A percentile compares a stretch with the other conserved stretches of the same genome.
Conservation (phyloP, 2,113 vertebrate genomes). For the Camelus dromedarius region DNA sequence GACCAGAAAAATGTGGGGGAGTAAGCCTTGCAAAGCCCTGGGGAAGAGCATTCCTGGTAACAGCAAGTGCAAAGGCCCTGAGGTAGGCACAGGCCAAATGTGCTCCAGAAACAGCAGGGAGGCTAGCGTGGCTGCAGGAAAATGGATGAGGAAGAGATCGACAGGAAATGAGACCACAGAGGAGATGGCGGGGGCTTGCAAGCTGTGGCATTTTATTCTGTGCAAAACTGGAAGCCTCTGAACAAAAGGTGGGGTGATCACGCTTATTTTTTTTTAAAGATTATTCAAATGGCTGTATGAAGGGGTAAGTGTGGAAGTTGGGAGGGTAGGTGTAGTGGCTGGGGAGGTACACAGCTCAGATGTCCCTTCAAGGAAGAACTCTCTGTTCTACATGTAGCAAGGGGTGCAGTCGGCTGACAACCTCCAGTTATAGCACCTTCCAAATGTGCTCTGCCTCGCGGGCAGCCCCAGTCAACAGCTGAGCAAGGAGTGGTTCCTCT, state of each 20-base stretch:
- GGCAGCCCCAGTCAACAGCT: background rate
- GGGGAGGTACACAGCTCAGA: background rate
- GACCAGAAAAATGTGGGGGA: background rate
- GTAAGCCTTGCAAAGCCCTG: background rate
- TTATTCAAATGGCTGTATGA: background rate
- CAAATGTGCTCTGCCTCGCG: background rate
- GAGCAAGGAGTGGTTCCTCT: background rate
- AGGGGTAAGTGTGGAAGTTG: background rate
- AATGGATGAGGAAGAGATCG: background rate
- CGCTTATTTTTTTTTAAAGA: background rate
- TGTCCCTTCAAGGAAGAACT: background rate
- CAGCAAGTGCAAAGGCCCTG: background rate
- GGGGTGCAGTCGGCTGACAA: too few relatives aligned
- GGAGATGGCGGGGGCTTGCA: too few relatives aligned
- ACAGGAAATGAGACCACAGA: background rate
- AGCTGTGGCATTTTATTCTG: background rate
- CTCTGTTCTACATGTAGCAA: background rate
- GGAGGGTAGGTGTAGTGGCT: fast-evolving
- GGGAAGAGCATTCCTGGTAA: background rate
- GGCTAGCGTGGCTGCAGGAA: background rate
- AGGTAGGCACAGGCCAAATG: background rate
- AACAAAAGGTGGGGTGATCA: background rate
- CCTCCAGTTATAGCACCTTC: background rate
- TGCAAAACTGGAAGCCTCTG: background rate
- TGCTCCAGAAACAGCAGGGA: background rate